Evolutionary conservation across 2,113 vertebrate genomes (phyloP).

Genomic region (Macaca nemestrina): DNA sequence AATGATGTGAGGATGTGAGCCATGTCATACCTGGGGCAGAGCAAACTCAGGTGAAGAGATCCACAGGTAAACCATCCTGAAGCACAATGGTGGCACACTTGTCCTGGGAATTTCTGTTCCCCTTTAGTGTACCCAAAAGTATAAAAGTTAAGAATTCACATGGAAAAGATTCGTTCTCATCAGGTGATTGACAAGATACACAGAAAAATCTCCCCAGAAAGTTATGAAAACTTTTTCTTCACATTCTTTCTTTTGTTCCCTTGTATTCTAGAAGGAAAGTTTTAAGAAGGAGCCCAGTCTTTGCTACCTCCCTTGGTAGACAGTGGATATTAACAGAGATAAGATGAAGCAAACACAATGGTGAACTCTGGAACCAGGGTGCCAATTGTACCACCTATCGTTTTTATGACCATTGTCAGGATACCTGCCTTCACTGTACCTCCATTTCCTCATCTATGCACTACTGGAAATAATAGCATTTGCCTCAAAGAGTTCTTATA

Average conservation of each 20-base stretch:
- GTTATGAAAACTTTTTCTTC: background rate
- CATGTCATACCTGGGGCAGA: fast-evolving
- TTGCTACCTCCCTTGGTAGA: background rate
- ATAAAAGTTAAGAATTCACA: background rate
- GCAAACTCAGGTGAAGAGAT: background rate
- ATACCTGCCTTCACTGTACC: background rate
- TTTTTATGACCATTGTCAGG: background rate
- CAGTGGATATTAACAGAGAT: background rate
- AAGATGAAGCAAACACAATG: background rate
- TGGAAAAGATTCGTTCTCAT: background rate
- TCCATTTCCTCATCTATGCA: background rate
- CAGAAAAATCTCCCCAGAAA: background rate
- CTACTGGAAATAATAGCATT: background rate
- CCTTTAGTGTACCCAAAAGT: background rate
- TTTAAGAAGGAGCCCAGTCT: background rate
- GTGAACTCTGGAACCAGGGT: background rate
- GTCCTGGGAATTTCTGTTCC: background rate
- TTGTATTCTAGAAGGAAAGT: background rate
- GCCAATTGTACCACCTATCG: background rate
- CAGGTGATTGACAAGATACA: background rate
- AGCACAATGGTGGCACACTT: background rate
- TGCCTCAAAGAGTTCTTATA: background rate
- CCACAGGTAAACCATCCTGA: background rate
- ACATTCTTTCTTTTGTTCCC: background rate
- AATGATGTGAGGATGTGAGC: background rate